phyloP scores from a whole-genome alignment of 2,888 invertebrate species.

The Troglohyphantes excavatus region DNA sequence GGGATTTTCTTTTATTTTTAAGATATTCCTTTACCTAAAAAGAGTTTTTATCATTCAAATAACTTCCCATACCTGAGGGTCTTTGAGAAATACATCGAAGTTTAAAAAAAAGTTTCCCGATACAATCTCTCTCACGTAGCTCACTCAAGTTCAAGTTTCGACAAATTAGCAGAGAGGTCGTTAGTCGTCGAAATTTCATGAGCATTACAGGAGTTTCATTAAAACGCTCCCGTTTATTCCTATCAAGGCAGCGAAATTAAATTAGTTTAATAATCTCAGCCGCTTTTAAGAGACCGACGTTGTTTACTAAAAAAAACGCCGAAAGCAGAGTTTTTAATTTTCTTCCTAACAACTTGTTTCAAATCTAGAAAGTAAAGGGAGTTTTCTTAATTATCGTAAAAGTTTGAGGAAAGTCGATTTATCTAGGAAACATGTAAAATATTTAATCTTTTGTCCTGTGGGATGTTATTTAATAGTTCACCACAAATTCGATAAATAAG shows the following conservation, averaged over 20 bases:
- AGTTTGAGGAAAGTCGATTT: too few relatives aligned
- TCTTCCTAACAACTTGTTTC: slow-evolving; percentile 4
- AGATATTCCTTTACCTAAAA: too few relatives aligned
- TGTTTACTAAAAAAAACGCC: slow-evolving; percentile 20
- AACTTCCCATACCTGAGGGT: not conserved
- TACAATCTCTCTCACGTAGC: not conserved
- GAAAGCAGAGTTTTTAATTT: slow-evolving; percentile 35
- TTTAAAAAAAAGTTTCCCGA: slow-evolving; percentile 41
- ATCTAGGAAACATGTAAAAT: too few relatives aligned
- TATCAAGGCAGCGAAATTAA: slow-evolving; percentile 32
- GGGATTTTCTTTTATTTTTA: too few relatives aligned
- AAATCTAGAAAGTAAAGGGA: too few relatives aligned
- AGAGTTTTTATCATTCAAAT: slow-evolving; percentile 21
- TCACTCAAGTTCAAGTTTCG: not conserved
- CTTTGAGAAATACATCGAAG: slow-evolving; percentile 25
- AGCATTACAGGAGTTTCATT: slow-evolving; percentile 35
- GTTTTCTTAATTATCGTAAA: too few relatives aligned
- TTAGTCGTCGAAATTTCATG: slow-evolving; percentile 38
- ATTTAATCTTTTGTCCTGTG: too few relatives aligned
- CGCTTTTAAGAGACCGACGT: slow-evolving; percentile 6
- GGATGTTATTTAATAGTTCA: too few relatives aligned
- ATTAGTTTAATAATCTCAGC: slow-evolving; percentile 46
- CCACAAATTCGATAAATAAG: too few relatives aligned
- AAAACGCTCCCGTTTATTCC: slow-evolving; percentile 41
- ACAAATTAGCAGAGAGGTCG: slow-evolving; percentile 39